Percentiles rank a stretch among this genome's conserved stretches.
Conservation (phyloP, 2,113 vertebrate species). For the Aepyceros melampus region DNA sequence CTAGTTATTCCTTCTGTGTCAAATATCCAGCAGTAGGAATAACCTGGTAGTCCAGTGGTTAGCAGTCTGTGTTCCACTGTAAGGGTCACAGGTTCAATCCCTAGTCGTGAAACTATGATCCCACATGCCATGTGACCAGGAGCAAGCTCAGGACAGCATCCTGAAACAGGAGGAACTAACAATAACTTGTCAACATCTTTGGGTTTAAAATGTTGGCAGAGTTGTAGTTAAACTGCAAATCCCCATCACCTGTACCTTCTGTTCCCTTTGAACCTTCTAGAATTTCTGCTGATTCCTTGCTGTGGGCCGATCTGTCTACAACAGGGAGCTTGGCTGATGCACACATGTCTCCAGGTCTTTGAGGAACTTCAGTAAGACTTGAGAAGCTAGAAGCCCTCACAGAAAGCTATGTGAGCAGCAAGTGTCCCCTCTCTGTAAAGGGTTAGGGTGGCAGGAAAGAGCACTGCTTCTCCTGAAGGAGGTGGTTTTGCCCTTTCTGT, state of each 20-base stretch:
- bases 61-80: background rate
- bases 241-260: too few relatives aligned
- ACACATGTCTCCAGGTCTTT: background rate
- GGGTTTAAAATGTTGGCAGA: background rate
- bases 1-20: background rate
- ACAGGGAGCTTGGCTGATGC: background rate
- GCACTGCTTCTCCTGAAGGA: background rate
- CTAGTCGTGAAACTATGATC: background rate
- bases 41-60: background rate
- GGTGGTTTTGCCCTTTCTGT: background rate
- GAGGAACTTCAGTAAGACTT: background rate
- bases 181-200: background rate
- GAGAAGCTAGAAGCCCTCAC: background rate
- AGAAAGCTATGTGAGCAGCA: background rate
- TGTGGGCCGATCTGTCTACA: too few relatives aligned
- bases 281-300: background rate
- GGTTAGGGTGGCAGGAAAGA: background rate
- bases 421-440: background rate
- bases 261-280: background rate
- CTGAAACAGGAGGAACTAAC: background rate
- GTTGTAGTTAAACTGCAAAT: background rate
- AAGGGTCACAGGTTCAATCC: background rate
- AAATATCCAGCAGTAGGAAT: background rate
- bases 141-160: background rate
- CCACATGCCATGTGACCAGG: background rate